Percentiles rank a stretch among this genome's conserved stretches.
These are phyloP conservation scores for Megalonaias nervosa DNA, from an alignment of 1,140 invertebrate species.

Conservation along the genomic window DNA sequence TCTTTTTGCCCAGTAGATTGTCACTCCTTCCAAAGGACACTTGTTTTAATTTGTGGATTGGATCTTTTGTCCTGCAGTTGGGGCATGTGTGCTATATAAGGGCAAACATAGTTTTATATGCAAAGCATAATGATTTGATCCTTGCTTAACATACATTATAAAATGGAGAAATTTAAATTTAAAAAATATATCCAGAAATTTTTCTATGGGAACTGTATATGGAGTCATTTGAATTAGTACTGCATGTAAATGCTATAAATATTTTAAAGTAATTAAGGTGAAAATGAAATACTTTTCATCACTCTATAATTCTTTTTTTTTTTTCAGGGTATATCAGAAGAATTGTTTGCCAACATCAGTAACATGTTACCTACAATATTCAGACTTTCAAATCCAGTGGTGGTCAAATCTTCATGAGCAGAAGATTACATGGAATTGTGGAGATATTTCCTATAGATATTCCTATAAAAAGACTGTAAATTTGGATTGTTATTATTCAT, in stretches of 20 bases:
- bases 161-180: background rate
- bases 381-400: conserved; percentile 86
- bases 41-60: no score
- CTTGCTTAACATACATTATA: background rate
- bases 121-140: no score
- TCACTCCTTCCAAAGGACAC: no score
- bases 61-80: no score
- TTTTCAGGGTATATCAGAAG: conserved; percentile 87
- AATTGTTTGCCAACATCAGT: conserved; percentile 87
- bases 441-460: no score
- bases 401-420: conserved; percentile 40
- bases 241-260: background rate
- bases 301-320: conserved; percentile 52
- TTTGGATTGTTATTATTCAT: no score
- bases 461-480: no score
- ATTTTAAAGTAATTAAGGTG: background rate
- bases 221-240: background rate
- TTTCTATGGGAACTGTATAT: background rate
- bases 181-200: background rate
- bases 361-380: conserved; percentile 93
- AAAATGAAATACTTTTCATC: background rate
- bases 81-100: no score
- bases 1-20: no score
- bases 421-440: background rate
- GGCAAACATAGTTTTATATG: no score